Evolutionary conservation across 30 jellyfish, hydroid and myxozoan genomes (phyloP), one percentile per base, ranked within the genome.

Genomic region (Chrysaora quinquecirrha): DNA sequence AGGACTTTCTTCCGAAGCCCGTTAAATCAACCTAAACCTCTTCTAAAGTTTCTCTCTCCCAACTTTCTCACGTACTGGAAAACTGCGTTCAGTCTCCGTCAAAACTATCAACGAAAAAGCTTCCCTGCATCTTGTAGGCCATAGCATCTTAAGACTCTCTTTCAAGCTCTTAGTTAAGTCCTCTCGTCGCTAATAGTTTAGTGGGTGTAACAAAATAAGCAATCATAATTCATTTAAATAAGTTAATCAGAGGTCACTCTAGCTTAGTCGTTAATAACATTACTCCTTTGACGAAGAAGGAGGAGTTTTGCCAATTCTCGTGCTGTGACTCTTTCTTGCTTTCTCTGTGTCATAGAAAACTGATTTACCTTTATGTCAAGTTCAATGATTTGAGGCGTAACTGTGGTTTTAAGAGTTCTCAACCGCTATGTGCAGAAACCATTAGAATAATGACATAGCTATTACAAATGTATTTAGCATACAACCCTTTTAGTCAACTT

Each of bases 361-460:
- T 80, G 69, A 22, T 25, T 52, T 35, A 48, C 48, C 32, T 35
- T 34, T 11, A 20, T 35, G 33, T n/a, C 35, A 28, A 33, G 25
- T n/a, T 61, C 80, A n/a, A 68, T 28, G 77, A 28, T 54, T 33
- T 27, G 61, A 80, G 82, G 90, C 90, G 83, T 69, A 49, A 22
- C 90, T 70, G 90, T 34, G 90, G 84, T 49, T 49, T 24, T 31
- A 18, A 30, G 82, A 22, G 33, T 70, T 43, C 19, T 30, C 82
- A 63, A 30, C 75, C 49, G 20, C 49, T 25, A 22, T 11, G 75
- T 12, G 48, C 49, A 30, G 6, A 63, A 22, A 63, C 47, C 47
- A 63, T 30, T 30, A 63, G 16, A 9, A 9, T 19, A 24, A 27
- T 60, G 75, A 66, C 68, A 52, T 25, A 38, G n/a, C n/a, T n/a